phyloP scores from a whole-genome alignment of 1,140 invertebrate species.

The Pentalonia nigronervosa region DNA sequence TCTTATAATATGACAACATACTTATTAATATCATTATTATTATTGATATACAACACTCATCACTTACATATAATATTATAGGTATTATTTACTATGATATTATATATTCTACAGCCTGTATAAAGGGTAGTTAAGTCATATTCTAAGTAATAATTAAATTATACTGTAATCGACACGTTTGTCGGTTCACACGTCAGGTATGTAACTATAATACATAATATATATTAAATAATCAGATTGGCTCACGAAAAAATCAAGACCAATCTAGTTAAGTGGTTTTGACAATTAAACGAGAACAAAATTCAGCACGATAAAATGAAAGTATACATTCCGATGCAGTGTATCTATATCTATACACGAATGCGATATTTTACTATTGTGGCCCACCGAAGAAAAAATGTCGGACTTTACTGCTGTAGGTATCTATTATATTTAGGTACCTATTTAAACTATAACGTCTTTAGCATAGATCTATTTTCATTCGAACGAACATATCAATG shows the following conservation, averaged over 20 bases:
- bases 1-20: neutral
- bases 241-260: neutral
- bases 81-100: neutral
- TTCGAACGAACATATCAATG: neutral
- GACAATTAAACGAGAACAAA: slow-evolving; percentile 23
- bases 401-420: neutral
- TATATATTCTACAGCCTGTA: neutral
- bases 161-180: neutral
- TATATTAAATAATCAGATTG: neutral
- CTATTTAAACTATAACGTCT: neutral
- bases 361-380: too few species aligned
- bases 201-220: neutral
- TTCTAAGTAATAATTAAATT: too few species aligned
- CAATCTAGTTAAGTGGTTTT: neutral
- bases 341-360: neutral
- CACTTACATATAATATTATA: neutral
- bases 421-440: too few species aligned
- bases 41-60: neutral
- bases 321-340: too few species aligned
- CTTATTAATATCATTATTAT: neutral
- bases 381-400: too few species aligned
- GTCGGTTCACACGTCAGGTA: neutral
- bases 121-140: too few species aligned
- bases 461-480: neutral
- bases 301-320: neutral